Percentiles rank a stretch among this genome's conserved stretches.
Conservation (phyloP, 1,140 invertebrate genomes). For the fruit fly (Drosophila melanogaster) region DNA sequence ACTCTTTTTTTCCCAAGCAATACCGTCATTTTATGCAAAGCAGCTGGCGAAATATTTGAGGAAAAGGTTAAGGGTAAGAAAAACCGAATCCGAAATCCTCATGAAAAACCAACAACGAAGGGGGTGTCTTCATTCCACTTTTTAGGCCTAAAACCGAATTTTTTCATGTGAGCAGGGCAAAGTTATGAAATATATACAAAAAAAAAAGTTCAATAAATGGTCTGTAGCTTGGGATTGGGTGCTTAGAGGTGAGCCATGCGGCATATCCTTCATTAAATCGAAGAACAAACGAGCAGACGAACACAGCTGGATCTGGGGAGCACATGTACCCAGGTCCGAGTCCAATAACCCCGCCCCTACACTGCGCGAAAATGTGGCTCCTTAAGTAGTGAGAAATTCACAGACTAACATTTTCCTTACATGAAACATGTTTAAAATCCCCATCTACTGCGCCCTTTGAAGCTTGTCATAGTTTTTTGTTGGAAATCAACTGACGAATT, state of each 20-base stretch:
- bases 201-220: slow-evolving; percentile 48
- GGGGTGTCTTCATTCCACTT: slow-evolving; percentile 29
- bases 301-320: slow-evolving; percentile 38
- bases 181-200: slow-evolving; percentile 72
- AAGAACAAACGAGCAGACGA: slow-evolving; percentile 80
- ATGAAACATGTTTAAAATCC: too few species aligned
- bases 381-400: background rate
- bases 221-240: slow-evolving; percentile 33
- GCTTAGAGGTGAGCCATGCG: slow-evolving; percentile 64
- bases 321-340: slow-evolving; percentile 49
- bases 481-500: background rate
- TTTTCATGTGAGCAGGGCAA: slow-evolving; percentile 52
- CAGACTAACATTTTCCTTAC: too few species aligned
- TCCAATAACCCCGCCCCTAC: slow-evolving; percentile 34
- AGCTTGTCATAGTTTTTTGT: background rate
- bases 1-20: slow-evolving; percentile 35
- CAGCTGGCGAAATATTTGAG: slow-evolving; percentile 50
- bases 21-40: slow-evolving; percentile 69
- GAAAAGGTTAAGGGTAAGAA: slow-evolving; percentile 24
- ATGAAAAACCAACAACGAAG: slow-evolving; percentile 47
- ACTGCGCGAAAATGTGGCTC: background rate
- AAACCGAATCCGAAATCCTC: slow-evolving; percentile 50
- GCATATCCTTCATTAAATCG: slow-evolving; percentile 83
- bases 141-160: slow-evolving; percentile 69
- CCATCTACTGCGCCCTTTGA: too few species aligned